A percentile compares a stretch with the other conserved stretches of the same genome.
These are phyloP conservation scores for Cherax quadricarinatus DNA, from an alignment of 1,140 invertebrate species.

Conservation along the genomic window DNA sequence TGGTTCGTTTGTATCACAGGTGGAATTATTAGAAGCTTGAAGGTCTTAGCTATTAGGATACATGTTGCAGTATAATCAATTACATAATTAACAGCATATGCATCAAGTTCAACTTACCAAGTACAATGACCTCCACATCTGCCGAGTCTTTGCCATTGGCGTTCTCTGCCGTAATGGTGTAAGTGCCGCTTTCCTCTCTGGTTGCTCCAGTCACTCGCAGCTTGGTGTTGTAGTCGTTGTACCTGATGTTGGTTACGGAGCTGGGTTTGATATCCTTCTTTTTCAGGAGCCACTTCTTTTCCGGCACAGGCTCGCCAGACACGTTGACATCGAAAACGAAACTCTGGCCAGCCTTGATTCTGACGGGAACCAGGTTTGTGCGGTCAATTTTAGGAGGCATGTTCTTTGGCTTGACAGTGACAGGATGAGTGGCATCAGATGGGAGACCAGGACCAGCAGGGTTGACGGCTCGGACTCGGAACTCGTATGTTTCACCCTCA, in stretches of 20 bases:
- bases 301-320: constrained; percentile 92
- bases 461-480: constrained; percentile 93
- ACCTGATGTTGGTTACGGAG: constrained; percentile 75
- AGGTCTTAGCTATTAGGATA: too few species aligned
- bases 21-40: too few species aligned
- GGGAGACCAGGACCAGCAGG: constrained; percentile 95
- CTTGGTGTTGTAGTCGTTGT: constrained; percentile 91
- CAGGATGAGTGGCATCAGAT: constrained; percentile 90
- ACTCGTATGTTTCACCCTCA: constrained; percentile 94
- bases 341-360: constrained; percentile 92
- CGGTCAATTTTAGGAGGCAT: constrained; percentile 91
- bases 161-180: constrained; percentile 95
- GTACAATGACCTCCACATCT: constrained; percentile 92
- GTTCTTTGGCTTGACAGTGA: constrained; percentile 92
- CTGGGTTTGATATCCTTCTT: constrained; percentile 84
- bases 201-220: constrained; percentile 90
- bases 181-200: constrained; percentile 92
- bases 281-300: constrained; percentile 89
- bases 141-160: constrained; percentile 94
- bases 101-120: constrained; percentile 79
- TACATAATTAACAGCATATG: background rate
- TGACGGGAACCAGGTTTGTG: constrained; percentile 89
- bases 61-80: too few species aligned
- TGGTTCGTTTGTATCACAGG: background rate
- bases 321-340: constrained; percentile 90